These are phyloP conservation scores for Drosophila parvula DNA, from an alignment of 1,140 invertebrate species.

Conservation along the genomic window DNA sequence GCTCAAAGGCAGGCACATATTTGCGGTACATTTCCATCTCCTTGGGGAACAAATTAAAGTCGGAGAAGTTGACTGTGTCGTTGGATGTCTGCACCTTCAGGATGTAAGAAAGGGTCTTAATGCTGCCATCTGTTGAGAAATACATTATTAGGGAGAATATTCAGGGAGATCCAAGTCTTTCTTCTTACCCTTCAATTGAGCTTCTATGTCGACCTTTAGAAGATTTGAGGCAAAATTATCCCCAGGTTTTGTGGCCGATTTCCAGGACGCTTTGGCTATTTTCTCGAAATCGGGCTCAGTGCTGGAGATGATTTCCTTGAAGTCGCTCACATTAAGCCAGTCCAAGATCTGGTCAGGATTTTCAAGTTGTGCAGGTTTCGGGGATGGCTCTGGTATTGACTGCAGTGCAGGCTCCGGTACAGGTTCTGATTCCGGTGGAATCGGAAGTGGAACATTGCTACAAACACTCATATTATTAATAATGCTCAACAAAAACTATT, in stretches of 20 bases:
- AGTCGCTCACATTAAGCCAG: slow-evolving; percentile 43
- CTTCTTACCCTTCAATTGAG: slow-evolving; percentile 38
- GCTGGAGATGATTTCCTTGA: slow-evolving; percentile 32
- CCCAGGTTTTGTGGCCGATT: slow-evolving; percentile 46
- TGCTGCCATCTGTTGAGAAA: slow-evolving; percentile 16
- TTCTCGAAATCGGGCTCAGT: slow-evolving; percentile 49
- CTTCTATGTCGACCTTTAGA: slow-evolving; percentile 40
- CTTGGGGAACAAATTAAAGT: slow-evolving; percentile 47
- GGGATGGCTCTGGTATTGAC: not conserved
- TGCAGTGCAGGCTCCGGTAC: not conserved
- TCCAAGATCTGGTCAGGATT: slow-evolving; percentile 15
- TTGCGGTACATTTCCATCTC: slow-evolving; percentile 48
- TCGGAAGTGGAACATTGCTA: not conserved
- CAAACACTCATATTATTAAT: not conserved
- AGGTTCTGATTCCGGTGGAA: not conserved
- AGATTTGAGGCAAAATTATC: slow-evolving; percentile 50
- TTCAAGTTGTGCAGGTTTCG: not conserved
- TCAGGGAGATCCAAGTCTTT: no score
- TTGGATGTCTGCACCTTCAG: slow-evolving; percentile 26
- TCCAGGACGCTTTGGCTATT: slow-evolving; percentile 25
- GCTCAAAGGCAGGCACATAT: slow-evolving; percentile 49
- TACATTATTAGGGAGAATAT: not conserved
- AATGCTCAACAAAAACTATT: no score
- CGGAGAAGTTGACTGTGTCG: slow-evolving; percentile 3
- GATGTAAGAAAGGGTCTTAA: slow-evolving; percentile 42